Evolutionary conservation across 2,888 invertebrate species (phyloP), one percentile per base, ranked within the genome.

Genomic region (Tromatobia lineatoria): DNA sequence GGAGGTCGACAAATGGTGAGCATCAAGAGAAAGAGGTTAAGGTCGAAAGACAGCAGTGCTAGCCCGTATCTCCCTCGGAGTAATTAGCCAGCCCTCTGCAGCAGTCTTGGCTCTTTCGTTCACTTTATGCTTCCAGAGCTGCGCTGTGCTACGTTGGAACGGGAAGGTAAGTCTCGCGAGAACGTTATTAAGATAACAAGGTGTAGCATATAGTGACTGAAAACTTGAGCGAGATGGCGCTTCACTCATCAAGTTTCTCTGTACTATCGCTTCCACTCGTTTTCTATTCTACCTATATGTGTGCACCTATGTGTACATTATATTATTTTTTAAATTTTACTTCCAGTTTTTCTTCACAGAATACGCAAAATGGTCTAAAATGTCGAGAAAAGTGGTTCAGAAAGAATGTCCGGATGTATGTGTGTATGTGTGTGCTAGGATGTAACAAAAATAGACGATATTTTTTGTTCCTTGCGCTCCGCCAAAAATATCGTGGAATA

Each of bases 141-240:
- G 78, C 66, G 15, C 42, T 8, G n/a, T 23, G 50, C 59, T 50
- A 47, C 74, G 50, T 64, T 18, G 34, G 64, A 47, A 23, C 18
- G 61, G 61, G 75, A 50, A 64, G 50, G 38, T 64, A 75, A 75
- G 64, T 75, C 64, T 64, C 75, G 38, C 75, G 75, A 64, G 75
- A 52, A 64, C 64, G 38, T 75, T 75, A 75, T 75, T 75, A 75
- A 75, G 75, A 75, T 75, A 75, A 75, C 75, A 61, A 64, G 50
- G 61, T 75, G 47, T 20, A 18, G 64, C 47, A 47, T 23, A 50
- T 34, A 74, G 45, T 61, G 34, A 61, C 47, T 50, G 47, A 10
- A 64, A 75, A 61, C 64, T 38, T 38, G n/a, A 38, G 64, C 20
- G 20, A 50, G 50, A 61, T 61, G 20, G 34, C 34, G 34, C 75